These are phyloP conservation scores for Acrobasis consociella DNA, from an alignment of 2,888 invertebrate genomes.

Conservation along the genomic window DNA sequence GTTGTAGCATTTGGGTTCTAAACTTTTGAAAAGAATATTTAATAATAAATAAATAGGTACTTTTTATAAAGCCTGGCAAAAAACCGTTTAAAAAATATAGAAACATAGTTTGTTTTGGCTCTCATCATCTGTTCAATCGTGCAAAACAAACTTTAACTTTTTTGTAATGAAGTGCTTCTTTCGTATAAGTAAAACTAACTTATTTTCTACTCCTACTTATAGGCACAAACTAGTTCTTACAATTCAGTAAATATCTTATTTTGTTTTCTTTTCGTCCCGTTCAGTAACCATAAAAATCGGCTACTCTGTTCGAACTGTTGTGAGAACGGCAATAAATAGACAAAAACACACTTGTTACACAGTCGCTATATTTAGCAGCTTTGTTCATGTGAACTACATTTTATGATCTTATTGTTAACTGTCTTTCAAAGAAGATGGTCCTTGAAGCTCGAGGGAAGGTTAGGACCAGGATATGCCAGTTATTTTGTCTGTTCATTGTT, in stretches of 20 bases:
- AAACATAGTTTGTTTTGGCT: no score
- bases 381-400: slow-evolving; percentile 9
- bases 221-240: neutral
- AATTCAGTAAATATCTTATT: neutral
- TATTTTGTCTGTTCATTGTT: no score
- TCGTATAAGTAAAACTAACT: no score
- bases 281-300: slow-evolving; percentile 14
- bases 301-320: slow-evolving; percentile 2
- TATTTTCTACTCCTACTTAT: no score
- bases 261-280: neutral
- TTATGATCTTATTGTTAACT: neutral
- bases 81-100: no score
- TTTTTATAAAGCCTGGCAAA: no score
- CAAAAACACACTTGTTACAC: slow-evolving; percentile 20
- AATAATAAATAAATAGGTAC: no score
- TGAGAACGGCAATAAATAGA: slow-evolving; percentile 19
- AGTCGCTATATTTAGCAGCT: slow-evolving; percentile 18
- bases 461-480: neutral
- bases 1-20: no score
- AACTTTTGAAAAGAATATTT: no score
- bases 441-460: neutral
- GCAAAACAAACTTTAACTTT: no score
- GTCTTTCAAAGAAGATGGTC: neutral
- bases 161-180: no score
- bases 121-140: no score